These are phyloP conservation scores for Caligus rogercresseyi DNA, from an alignment of 1,140 invertebrate genomes.

Conservation along the genomic window DNA sequence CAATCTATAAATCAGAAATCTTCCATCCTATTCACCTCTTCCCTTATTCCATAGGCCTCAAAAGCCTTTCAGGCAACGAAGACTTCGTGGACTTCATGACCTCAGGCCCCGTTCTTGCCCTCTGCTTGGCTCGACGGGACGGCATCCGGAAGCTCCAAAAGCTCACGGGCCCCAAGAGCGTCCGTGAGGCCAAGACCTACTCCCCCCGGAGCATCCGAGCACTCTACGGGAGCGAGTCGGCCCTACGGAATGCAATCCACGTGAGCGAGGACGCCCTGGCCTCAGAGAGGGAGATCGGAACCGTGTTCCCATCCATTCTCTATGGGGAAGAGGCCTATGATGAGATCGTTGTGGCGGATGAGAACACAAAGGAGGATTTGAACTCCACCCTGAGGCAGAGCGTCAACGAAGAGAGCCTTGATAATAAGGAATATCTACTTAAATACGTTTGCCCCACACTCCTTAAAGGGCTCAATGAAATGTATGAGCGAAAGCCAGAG, in stretches of 20 bases:
- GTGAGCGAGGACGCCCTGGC: conserved; percentile 50
- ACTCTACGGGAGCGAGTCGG: conserved; percentile 42
- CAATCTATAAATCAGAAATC: too few species aligned
- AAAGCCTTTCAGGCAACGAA: conserved; percentile 30
- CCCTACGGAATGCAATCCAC: conserved; percentile 54
- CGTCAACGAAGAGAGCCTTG: conserved; percentile 26
- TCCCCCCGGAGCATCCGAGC: conserved; percentile 51
- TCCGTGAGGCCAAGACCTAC: conserved; percentile 43
- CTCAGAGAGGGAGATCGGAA: conserved; percentile 63
- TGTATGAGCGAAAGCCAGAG: conserved; percentile 47
- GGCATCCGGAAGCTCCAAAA: conserved; percentile 50
- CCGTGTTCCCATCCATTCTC: conserved; percentile 50
- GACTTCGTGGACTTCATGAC: conserved; percentile 46
- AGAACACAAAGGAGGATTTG: not conserved
- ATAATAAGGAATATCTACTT: conserved; percentile 45
- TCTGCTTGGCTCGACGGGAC: conserved; percentile 42
- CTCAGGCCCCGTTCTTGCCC: conserved; percentile 46
- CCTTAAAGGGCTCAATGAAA: conserved; percentile 43
- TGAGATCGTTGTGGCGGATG: not conserved
- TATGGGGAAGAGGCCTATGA: not conserved
- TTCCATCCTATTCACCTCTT: not conserved
- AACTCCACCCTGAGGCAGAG: not conserved
- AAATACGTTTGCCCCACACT: conserved; percentile 43
- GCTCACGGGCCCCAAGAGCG: conserved; percentile 46
- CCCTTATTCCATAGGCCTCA: conserved; percentile 30